These are phyloP conservation scores for Tenualosa ilisha DNA, from an alignment of 2,797 vertebrate species.

Conservation along the genomic window DNA sequence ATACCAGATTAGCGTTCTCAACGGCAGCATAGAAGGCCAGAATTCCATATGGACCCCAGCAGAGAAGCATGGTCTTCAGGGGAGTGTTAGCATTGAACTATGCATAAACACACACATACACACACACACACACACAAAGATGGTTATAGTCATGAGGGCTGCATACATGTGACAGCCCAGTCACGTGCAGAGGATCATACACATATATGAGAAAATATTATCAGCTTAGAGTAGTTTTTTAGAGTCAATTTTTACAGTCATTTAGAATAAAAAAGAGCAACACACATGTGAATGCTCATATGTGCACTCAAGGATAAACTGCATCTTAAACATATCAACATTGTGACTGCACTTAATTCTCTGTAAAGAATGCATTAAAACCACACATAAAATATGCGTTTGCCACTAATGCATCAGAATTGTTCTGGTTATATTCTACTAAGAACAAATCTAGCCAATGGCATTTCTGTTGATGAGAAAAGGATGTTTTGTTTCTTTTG, in stretches of 20 bases:
- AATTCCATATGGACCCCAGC: conserved; percentile 92
- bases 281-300: not conserved
- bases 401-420: not conserved
- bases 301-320: not conserved
- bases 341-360: not conserved
- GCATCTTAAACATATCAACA: not conserved
- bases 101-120: not conserved
- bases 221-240: conserved; percentile 7
- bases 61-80: conserved; percentile 82
- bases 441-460: not conserved
- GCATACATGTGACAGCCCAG: conserved; percentile 34
- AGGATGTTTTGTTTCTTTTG: not conserved
- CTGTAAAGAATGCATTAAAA: not conserved
- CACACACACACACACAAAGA: conserved; percentile 21
- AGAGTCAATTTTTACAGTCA: not conserved
- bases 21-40: conserved; percentile 85
- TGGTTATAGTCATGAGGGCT: conserved; percentile 50
- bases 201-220: conserved; percentile 35
- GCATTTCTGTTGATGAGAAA: not conserved
- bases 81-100: conserved; percentile 89
- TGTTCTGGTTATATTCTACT: not conserved
- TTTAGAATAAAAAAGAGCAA: not conserved
- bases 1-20: conserved; percentile 82
- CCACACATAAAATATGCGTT: not conserved
- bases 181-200: conserved; percentile 63